Base-by-base conservation (phyloP, 2,797 vertebrate genomes). In the Eleutherodactylus coqui region DNA sequence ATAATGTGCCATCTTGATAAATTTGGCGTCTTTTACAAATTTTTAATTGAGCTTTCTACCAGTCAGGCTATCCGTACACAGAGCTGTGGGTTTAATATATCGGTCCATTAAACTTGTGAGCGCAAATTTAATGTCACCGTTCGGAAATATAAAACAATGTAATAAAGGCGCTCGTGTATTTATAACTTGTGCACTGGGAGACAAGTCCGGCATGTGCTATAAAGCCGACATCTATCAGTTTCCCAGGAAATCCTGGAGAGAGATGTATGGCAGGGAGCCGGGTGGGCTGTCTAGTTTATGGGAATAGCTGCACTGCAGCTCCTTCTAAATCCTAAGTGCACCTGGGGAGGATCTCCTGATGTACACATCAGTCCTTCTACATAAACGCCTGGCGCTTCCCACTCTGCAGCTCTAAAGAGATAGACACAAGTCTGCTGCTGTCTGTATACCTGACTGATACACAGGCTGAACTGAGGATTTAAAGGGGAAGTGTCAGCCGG, bases 311-410 rank as follows among this genome's bases (percentile, higher is more conserved):
- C 36, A 78, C 0, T 32, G 69, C 29, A 19, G 64, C 32, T 60
- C n/a, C 36, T 38, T 67, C n/a, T 55, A 34, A 49, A 38, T 86
- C 82, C 81, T 51, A 81, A 27, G 45, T 78, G 19, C 5, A 51
- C 60, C 10, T 0, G 10, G 0, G 67, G 73, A 84, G 86, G 78
- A 69, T 45, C 19, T 7, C 55, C 9, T 1, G 49, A 85, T 32
- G n/a, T 64, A 2, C 72, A 4, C 34, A 13, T 16, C 0, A 60
- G 29, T 84, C 43, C 87, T 77, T 51, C 72, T 55, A 8, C 47
- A 3, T 49, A 64, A 64, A 64, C 32, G 29, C 60, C 60, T 64
- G 9, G 13, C 58, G 27, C 29, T 64, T 64, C 60, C 60, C 60
- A 14, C 60, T 32, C 60, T 32, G 60, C 60, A 32, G 60, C 60